Conservation (phyloP, 53 echinoderm and acorn worm genomes). For the Apostichopus leukothele region DNA sequence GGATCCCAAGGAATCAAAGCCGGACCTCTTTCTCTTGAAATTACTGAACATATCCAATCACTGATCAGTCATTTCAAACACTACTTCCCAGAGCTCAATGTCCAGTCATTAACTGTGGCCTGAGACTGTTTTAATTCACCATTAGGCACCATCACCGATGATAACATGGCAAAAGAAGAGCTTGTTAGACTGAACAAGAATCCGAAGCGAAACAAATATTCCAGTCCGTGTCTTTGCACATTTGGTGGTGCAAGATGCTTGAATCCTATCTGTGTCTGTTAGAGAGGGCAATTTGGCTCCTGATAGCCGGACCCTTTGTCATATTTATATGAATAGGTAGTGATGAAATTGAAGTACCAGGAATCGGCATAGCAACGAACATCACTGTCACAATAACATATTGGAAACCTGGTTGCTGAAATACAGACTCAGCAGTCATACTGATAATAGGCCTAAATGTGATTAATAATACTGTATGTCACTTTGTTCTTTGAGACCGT, state of each 20-base stretch:
- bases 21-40: not conserved
- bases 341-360: not conserved
- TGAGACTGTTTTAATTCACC: not conserved
- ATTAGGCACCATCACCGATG: not conserved
- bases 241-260: not conserved
- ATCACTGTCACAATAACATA: not conserved
- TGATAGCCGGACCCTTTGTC: too few relatives aligned
- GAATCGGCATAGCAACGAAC: constrained; percentile 5
- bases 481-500: too few relatives aligned
- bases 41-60: not conserved
- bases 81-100: not conserved
- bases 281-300: too few relatives aligned
- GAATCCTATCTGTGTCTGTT: too few relatives aligned
- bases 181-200: constrained; percentile 1
- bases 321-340: not conserved
- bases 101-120: not conserved
- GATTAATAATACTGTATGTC: too few relatives aligned
- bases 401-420: not conserved
- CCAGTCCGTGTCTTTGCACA: not conserved
- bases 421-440: too few relatives aligned
- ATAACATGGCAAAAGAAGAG: not conserved
- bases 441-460: too few relatives aligned
- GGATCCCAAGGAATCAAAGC: not conserved
- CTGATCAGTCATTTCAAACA: constrained; percentile 4
- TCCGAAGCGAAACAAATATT: not conserved